Conservation (phyloP, 2,888 invertebrate genomes). For the Scrobipalpa atriplicella region DNA sequence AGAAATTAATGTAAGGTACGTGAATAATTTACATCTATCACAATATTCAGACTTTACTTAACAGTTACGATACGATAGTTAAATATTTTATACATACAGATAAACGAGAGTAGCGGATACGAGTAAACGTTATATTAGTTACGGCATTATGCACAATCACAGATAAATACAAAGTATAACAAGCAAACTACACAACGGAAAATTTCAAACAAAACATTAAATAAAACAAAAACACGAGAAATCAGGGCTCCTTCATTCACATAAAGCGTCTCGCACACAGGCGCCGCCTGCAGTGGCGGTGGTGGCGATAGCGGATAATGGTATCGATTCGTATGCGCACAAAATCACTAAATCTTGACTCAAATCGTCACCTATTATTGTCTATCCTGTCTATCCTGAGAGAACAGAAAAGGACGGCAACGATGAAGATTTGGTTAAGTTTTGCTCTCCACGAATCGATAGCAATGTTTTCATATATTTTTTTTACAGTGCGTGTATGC, state of each 20-base stretch:
- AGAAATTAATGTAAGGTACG: slow-evolving; percentile 49
- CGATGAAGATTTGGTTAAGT: no score
- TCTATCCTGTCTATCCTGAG: no score
- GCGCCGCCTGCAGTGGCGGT: no score
- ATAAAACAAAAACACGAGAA: background rate
- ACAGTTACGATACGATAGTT: slow-evolving; percentile 49
- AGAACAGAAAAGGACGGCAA: no score
- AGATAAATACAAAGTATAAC: slow-evolving; percentile 48
- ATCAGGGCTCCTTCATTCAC: slow-evolving; percentile 17
- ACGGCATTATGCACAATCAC: slow-evolving; percentile 53
- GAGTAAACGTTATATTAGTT: slow-evolving; percentile 44
- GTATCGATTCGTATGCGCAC: no score
- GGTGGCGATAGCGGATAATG: no score
- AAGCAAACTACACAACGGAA: background rate
- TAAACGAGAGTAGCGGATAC: slow-evolving; percentile 47
- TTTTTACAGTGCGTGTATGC: no score
- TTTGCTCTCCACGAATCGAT: no score
- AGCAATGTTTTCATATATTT: no score
- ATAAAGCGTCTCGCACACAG: no score
- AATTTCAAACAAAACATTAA: background rate
- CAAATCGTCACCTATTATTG: no score
- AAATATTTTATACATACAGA: slow-evolving; percentile 51
- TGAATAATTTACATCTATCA: slow-evolving; percentile 66
- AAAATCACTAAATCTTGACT: no score
- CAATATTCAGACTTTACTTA: slow-evolving; percentile 66